Percentiles rank a stretch among this genome's conserved stretches.
Evolutionary conservation across 2,797 vertebrate species (phyloP).

Genomic region (Enteromius viviparus): DNA sequence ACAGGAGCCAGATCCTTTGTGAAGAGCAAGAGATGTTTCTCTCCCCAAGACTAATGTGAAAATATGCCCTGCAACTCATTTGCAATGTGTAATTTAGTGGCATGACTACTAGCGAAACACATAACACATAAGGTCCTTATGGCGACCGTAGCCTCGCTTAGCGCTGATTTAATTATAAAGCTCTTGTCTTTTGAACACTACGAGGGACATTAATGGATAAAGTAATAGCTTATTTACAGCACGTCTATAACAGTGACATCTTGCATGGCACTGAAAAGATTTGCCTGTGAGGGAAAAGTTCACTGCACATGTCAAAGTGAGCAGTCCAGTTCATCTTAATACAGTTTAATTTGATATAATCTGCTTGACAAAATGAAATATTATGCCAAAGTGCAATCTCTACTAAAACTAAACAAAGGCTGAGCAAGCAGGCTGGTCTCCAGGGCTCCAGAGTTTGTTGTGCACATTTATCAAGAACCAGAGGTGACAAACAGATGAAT

Average conservation of each 20-base stretch:
- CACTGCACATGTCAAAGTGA: constrained; percentile 67
- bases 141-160: constrained; percentile 65
- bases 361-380: constrained; percentile 58
- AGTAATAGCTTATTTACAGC: constrained; percentile 67
- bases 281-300: constrained; percentile 56
- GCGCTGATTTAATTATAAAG: constrained; percentile 75
- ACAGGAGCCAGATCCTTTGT: constrained; percentile 59
- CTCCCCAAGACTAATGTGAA: constrained; percentile 68
- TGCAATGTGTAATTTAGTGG: constrained; percentile 60
- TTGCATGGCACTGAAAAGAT: constrained; percentile 63
- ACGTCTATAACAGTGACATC: constrained; percentile 60
- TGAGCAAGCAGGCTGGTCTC: constrained; percentile 51
- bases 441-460: constrained; percentile 36
- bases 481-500: constrained; percentile 14
- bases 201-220: constrained; percentile 68
- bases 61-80: constrained; percentile 65
- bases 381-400: constrained; percentile 57
- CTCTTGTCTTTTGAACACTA: constrained; percentile 57
- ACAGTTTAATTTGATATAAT: constrained; percentile 64
- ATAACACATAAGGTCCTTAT: constrained; percentile 65
- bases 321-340: constrained; percentile 67
- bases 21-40: constrained; percentile 72
- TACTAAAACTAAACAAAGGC: constrained; percentile 15
- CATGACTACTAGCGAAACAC: constrained; percentile 57
- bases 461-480: constrained; percentile 19